Evolutionary conservation across 2,888 invertebrate genomes (phyloP), one percentile per base, ranked within the genome.

Genomic region (Leptopilina syphax): DNA sequence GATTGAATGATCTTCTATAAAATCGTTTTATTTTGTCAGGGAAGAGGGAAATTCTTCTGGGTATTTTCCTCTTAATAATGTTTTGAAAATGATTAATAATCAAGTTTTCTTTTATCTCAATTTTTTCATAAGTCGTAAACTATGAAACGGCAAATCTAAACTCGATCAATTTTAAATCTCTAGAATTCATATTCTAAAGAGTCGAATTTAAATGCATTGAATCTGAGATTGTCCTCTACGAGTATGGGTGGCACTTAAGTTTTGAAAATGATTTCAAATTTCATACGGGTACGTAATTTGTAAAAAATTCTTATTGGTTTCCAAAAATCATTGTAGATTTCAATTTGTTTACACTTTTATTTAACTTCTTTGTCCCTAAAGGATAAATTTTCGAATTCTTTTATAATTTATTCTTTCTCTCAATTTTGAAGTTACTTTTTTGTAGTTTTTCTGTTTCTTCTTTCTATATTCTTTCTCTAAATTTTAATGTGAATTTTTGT

Each of bases 201-300:
- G 67, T 67, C 67, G 67, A 67, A 67, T 67, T 47, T 67, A 68
- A 68, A 68, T 68, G 68, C 68, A 50, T 68, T 47, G 47, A 47
- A 50, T 68, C 47, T 5, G 8, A 50, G 10, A 50, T 47, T 50
- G 18, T 24, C 63, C 63, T 18, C 9, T 8, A 50, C 50, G 10
- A 24, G 24, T 18, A 18, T 6, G 7, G 60, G 63, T 9, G 24
- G 63, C 63, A 63, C 68, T 68, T 68, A 10, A 24, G 24, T 68
- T 68, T 50, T 12, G 12, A 68, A 67, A 68, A 24, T 68, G 47
- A 50, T 63, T 63, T 63, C 63, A 63, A 63, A 18, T 63, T 63
- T 63, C 63, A 63, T 63, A 18, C 63, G 2, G 9, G n/a, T 60
- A 7, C 18, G 7, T 0, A 63, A 63, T 63, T 63, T 7, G 0